phyloP scores from a whole-genome alignment of 1,140 invertebrate species.

The Phymorhynchus buccinoides region DNA sequence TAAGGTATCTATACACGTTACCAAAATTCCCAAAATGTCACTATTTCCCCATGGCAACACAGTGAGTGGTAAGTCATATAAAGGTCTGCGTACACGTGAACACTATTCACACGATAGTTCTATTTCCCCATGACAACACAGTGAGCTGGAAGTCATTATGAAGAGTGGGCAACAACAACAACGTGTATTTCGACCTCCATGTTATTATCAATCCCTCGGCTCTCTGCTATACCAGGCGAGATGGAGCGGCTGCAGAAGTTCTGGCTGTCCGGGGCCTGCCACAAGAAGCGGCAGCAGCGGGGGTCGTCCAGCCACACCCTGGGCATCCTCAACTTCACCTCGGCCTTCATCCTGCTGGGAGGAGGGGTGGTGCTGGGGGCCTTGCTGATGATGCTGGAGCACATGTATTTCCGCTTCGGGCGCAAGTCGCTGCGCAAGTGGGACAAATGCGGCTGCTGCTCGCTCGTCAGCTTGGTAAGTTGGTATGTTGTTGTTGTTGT shows the following conservation, averaged over 20 bases:
- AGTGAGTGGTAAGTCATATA: too few species aligned
- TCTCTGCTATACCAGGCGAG: constrained; percentile 79
- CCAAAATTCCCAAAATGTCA: too few species aligned
- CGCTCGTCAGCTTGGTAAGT: constrained; percentile 88
- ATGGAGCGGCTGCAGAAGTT: constrained; percentile 94
- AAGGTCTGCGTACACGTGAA: too few species aligned
- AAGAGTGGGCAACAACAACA: too few species aligned
- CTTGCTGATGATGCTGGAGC: constrained; percentile 88
- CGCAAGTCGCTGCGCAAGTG: constrained; percentile 90
- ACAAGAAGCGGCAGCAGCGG: constrained; percentile 78
- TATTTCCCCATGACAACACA: too few species aligned
- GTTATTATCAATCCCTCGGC: not conserved
- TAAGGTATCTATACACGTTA: too few species aligned
- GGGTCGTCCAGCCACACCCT: constrained; percentile 82
- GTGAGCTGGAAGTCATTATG: too few species aligned
- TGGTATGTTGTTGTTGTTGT: not conserved
- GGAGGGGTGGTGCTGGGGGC: constrained; percentile 92
- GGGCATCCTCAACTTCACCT: constrained; percentile 95
- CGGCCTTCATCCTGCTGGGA: constrained; percentile 93
- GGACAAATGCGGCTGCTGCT: constrained; percentile 89
- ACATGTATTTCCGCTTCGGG: constrained; percentile 93
- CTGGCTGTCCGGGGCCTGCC: constrained; percentile 97
- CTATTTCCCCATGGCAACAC: too few species aligned
- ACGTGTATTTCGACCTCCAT: not conserved
- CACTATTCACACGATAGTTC: too few species aligned